Percentiles rank a stretch among this genome's conserved stretches.
phyloP scores from a whole-genome alignment of 1,140 invertebrate species.

The Nomia melanderi region DNA sequence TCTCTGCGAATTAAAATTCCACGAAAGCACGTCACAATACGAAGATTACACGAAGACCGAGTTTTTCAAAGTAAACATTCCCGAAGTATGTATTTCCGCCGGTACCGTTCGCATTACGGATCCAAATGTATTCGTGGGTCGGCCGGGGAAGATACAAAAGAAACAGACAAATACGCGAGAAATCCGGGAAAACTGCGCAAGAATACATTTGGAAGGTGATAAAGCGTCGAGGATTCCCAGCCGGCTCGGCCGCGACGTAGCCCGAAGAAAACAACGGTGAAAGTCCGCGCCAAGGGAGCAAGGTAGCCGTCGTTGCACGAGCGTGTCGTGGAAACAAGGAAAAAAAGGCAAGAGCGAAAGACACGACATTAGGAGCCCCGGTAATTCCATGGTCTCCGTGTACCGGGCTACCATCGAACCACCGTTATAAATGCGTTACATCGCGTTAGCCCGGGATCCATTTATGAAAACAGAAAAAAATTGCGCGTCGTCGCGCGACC shows the following conservation, averaged over 20 bases:
- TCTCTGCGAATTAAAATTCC: too few species aligned
- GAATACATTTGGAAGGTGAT: constrained; percentile 5
- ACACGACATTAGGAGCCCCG: constrained; percentile 42
- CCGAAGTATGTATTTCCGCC: background rate
- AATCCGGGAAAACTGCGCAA: background rate
- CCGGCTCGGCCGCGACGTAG: background rate
- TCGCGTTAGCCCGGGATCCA: constrained; percentile 36
- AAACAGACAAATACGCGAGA: background rate
- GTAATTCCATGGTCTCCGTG: constrained; percentile 38
- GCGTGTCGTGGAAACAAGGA: constrained; percentile 10
- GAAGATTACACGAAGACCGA: too few species aligned
- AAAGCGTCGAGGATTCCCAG: constrained; percentile 6
- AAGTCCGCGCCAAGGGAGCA: constrained; percentile 13
- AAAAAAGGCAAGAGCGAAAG: background rate
- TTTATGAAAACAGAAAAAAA: constrained; percentile 32
- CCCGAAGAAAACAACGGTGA: constrained; percentile 27
- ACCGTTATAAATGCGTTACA: constrained; percentile 49
- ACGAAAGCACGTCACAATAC: too few species aligned
- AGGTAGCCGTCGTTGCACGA: background rate
- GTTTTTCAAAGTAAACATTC: too few species aligned
- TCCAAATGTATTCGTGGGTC: background rate
- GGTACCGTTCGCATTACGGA: background rate
- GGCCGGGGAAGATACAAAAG: background rate
- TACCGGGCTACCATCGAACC: constrained; percentile 38
- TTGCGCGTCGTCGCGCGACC: constrained; percentile 26